Conservation (phyloP, 2,888 invertebrate genomes). For the Lacanobia oleracea region DNA sequence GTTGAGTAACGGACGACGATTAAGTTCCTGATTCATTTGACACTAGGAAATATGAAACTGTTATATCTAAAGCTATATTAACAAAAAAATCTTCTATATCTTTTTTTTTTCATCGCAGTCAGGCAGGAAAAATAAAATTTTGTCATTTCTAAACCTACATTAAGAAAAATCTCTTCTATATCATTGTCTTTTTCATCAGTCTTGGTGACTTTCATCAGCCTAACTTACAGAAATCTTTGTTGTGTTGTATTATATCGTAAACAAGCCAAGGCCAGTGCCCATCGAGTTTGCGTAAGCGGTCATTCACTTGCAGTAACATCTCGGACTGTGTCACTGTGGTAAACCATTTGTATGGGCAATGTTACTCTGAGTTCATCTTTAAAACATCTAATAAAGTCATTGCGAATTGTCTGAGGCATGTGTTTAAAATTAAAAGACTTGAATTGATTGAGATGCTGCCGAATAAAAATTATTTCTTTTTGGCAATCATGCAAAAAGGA, state of each 20-base stretch:
- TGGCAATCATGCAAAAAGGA: no score
- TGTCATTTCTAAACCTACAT: neutral
- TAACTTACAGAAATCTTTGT: slow-evolving; percentile 38
- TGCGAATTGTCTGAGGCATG: slow-evolving; percentile 1
- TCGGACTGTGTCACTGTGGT: slow-evolving; percentile 58
- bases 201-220: slow-evolving; percentile 26
- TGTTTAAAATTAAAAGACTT: slow-evolving; percentile 1
- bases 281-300: slow-evolving; percentile 65
- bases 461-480: no score
- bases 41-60: slow-evolving; percentile 2
- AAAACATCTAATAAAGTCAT: slow-evolving; percentile 50
- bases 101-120: neutral
- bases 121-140: slow-evolving; percentile 2
- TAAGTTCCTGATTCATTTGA: slow-evolving; percentile 14
- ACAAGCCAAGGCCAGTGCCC: slow-evolving; percentile 65
- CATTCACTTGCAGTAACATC: slow-evolving; percentile 61
- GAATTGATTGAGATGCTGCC: neutral
- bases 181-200: slow-evolving; percentile 2
- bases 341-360: slow-evolving; percentile 56
- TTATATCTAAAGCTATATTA: no score
- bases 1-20: slow-evolving; percentile 10
- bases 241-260: slow-evolving; percentile 47
- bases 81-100: no score
- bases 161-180: neutral
- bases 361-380: slow-evolving; percentile 46